Conservation (phyloP, 2,888 invertebrate genomes). For the Apodemia zela region DNA sequence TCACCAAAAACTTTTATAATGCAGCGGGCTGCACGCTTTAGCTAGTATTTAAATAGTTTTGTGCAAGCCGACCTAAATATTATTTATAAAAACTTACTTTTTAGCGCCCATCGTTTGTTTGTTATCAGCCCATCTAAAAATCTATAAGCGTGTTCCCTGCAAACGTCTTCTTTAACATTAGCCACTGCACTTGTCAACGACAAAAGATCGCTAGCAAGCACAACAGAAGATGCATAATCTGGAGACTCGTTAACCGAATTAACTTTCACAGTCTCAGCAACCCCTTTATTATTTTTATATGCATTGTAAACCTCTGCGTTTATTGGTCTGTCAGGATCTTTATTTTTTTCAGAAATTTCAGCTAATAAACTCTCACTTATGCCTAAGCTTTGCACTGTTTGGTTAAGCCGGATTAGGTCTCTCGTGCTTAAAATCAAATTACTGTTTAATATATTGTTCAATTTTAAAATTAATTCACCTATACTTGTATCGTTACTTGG, state of each 20-base stretch:
- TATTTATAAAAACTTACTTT: conserved; percentile 62
- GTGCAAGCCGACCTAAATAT: too few species aligned
- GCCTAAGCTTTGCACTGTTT: conserved; percentile 48
- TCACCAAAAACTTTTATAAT: too few species aligned
- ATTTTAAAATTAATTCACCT: conserved; percentile 46
- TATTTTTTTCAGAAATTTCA: conserved; percentile 48
- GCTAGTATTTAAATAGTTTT: too few species aligned
- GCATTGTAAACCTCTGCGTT: conserved; percentile 40
- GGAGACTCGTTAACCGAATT: conserved; percentile 64
- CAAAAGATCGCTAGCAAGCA: conserved; percentile 69
- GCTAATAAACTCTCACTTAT: conserved; percentile 51
- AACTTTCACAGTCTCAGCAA: conserved; percentile 42
- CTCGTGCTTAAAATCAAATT: conserved; percentile 47
- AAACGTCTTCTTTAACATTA: conserved; percentile 63
- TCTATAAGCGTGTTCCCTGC: conserved; percentile 71
- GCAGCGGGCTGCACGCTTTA: too few species aligned
- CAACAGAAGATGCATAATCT: conserved; percentile 71
- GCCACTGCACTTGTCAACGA: conserved; percentile 71
- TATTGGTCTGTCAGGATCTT: conserved; percentile 27
- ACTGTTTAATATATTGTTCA: conserved; percentile 44
- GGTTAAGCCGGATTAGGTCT: conserved; percentile 48
- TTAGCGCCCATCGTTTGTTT: conserved; percentile 79
- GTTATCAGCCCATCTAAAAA: conserved; percentile 69
- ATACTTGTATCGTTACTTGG: conserved; percentile 46
- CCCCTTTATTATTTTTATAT: conserved; percentile 38